Conservation (phyloP, 2,888 invertebrate genomes). For the Diadromus collaris region DNA sequence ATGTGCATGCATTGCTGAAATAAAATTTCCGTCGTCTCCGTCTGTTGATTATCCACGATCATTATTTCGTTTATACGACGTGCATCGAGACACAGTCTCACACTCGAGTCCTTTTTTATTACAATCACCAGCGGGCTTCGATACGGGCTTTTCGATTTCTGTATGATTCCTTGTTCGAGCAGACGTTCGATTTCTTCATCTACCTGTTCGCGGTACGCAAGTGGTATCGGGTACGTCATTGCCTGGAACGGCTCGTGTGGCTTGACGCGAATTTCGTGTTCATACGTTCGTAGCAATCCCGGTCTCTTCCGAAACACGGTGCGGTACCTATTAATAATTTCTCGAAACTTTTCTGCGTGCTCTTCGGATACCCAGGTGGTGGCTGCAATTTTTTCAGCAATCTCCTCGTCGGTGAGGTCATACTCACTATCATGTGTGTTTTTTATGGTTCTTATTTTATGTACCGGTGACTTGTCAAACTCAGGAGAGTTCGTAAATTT, state of each 20-base stretch:
- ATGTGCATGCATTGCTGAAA: neutral
- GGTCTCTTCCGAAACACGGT: neutral
- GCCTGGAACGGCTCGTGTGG: no score
- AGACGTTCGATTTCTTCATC: neutral
- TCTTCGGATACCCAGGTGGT: neutral
- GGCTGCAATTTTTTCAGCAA: neutral
- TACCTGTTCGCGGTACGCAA: neutral
- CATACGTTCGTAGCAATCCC: neutral
- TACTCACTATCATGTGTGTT: neutral
- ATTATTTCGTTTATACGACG: neutral
- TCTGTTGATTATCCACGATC: neutral
- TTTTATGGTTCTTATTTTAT: neutral
- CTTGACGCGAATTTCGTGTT: neutral
- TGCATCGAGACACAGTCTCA: no score
- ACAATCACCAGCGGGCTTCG: neutral
- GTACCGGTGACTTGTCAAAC: neutral
- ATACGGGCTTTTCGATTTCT: constrained; percentile 4
- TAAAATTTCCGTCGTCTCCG: neutral
- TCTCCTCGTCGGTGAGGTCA: neutral
- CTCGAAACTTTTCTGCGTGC: neutral
- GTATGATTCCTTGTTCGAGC: neutral
- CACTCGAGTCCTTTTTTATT: neutral
- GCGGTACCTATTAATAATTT: neutral
- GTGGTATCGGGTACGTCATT: no score
- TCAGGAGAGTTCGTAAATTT: no score